Evolutionary conservation across 2,888 invertebrate species (phyloP), one percentile per base, ranked within the genome.

Genomic region (Epistrophella euchroma): DNA sequence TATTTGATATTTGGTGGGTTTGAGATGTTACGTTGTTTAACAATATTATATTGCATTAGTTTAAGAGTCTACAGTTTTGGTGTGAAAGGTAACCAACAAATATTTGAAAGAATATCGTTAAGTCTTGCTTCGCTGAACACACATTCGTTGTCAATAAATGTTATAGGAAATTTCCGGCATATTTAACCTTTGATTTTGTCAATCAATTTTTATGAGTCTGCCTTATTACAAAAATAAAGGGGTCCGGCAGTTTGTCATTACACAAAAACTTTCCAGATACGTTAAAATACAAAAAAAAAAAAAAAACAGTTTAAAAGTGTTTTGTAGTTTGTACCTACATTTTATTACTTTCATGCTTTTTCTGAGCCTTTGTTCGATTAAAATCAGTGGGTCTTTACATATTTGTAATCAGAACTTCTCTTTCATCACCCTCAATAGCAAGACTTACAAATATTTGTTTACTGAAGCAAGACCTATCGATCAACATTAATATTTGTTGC

Each of bases 1-100:
- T 50, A 73, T 52, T 76, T 55, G 62, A 76, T 35, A 58, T 35
- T 45, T 72, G 72, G 10, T 32, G 25, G 13, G 15, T 62, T 74
- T 58, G 43, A 43, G 13, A 45, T 68, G 55, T 52, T 60, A n/a
- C 2, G 3, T 56, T 43, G 6, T 13, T 66, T 32, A 15, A 28
- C 62, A 19, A 19, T 37, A 32, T 1, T 17, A 10, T n/a, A 13
- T 13, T 13, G 2, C 11, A 47, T 19, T 11, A 47, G 2, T 32
- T 7, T 56, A 11, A 10, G 10, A 32, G n/a, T 4, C 2, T 2
- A 5, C 9, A 19, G 11, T 17, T 47, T 19, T 17, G 17, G 10
- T 52, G 15, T 35, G 11, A 19, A 35, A 56, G 56, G 17, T 56
- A 55, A 37, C 17, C 45, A 9, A 10, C 28, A 47, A 9, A 19